Base-by-base conservation (phyloP, 2,888 invertebrate species). In the Melanophora roralis region DNA sequence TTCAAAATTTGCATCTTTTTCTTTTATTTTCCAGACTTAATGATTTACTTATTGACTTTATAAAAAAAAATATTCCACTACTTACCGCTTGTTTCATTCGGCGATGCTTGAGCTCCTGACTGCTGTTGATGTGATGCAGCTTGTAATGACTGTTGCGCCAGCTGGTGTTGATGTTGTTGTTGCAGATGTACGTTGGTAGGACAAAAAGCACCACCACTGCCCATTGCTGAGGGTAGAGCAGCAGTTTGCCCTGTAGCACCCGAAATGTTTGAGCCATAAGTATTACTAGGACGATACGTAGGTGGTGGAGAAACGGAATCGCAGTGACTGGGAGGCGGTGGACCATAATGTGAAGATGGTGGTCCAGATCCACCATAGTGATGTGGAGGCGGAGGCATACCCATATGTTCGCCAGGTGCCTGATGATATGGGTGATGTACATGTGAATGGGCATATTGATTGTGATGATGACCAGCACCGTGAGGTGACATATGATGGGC, bases 171-270 rank as follows among this genome's bases (percentile, higher is more conserved):
- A 12, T 86, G 87, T n/a, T 87, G 87, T 21, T 88, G 89, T 45
- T 89, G 88, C 78, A 87, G 86, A 81, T 87, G 86, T 14, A 85
- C 84, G 82, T 87, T 89, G 40, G 90, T 89, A 14, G 90, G 88
- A 85, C 89, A 90, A 74, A 90, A 90, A 38, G 90, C 90, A 81
- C 90, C 89, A 11, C 89, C 86, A 4, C 88, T 89, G 49, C 88
- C 89, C 74, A 84, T 84, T 36, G 88, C 86, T 38, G 88, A 88
- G 83, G 82, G 84, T 47, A 84, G 36, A 27, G 82, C 49, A 27
- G 59, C 69, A 21, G 81, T 81, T 40, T 73, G 62, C n/a, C 76
- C 75, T 14, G 67, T 49, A 55, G 78, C 5, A 79, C 69, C 8
- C 1, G 85, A 82, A 32, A 85, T 78, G 27, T 59, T 80, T 16